phyloP scores from a whole-genome alignment of 2,888 invertebrate genomes.

The Malthinus flaveolus region DNA sequence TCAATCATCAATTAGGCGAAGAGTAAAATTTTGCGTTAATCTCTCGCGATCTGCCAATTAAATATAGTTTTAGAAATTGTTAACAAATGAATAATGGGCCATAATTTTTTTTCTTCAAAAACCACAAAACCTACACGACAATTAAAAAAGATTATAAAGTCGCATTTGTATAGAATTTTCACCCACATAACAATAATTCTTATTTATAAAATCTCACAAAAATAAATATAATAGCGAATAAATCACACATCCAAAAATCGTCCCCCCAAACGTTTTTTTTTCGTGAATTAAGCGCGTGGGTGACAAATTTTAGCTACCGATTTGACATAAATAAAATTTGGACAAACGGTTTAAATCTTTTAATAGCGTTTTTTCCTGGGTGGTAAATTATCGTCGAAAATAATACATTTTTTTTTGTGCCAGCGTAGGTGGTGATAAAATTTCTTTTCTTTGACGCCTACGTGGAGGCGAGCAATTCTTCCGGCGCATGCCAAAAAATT shows the following conservation, averaged over 20 bases:
- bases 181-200: conserved; percentile 3
- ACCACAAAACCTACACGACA: not conserved
- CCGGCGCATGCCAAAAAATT: too few species aligned
- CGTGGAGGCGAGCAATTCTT: too few species aligned
- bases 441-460: too few species aligned
- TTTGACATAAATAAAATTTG: conserved; percentile 8
- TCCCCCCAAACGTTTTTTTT: not conserved
- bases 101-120: too few species aligned
- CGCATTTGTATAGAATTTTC: not conserved
- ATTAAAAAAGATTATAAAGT: conserved; percentile 5
- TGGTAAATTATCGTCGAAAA: conserved; percentile 13
- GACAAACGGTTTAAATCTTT: not conserved
- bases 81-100: too few species aligned
- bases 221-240: not conserved
- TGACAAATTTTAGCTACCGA: conserved; percentile 17
- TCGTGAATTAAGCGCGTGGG: conserved; percentile 8
- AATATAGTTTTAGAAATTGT: not conserved
- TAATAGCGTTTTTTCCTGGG: conserved; percentile 11
- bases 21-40: not conserved
- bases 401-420: not conserved
- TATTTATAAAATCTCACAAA: not conserved
- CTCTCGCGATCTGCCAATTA: not conserved
- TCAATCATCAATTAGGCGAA: conserved; percentile 4
- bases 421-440: too few species aligned
- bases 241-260: conserved; percentile 2